Base-by-base conservation (phyloP, 2,113 vertebrate species). In the Phrynosoma platyrhinos region DNA sequence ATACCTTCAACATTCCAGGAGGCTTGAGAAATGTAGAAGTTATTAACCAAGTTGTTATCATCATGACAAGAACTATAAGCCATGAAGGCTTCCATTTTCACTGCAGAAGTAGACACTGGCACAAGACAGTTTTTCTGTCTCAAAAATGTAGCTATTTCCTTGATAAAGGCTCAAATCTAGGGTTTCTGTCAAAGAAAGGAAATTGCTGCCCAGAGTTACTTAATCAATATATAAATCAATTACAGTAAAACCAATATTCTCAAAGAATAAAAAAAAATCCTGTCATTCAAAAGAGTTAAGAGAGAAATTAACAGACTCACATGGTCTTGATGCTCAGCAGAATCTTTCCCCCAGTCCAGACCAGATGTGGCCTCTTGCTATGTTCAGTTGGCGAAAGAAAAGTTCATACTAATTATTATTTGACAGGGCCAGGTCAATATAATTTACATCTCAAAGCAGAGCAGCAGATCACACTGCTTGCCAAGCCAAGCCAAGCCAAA, bases 311-410 rank as follows among this genome's bases (percentile, higher is more conserved):
- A 83, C 10, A 13, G 47, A 97, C 97, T 98, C 96, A 98, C 96
- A 52, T 87, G 97, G 79, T 96, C 91, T 91, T 97, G 96, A 93
- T 96, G 95, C 88, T 97, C 91, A 85, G 75, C 88, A 64, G 96
- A 94, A 82, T 98, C 95, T 82, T 94, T 94, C 88, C 94, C 95
- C 95, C 95, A 93, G 92, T 98, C 96, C 71, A 98, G 96, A 91
- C 94, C 92, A 71, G 96, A 95, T 18, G 90, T 88, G 82, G 91
- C 95, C 93, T 97, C 97, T 90, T 96, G 95, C 97, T 98, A 92
- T 42, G 88, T 72, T 87, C 47, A 89, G 94, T 92, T 80, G 94
- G 92, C 95, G 90, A 93, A 92, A 94, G 90, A 69, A 52, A 92
- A 87, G 81, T 20, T 52, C 21, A 76, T 47, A 5, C 9, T 75